Conservation (phyloP, 1,140 invertebrate genomes). For the Brachionus koreanus region DNA sequence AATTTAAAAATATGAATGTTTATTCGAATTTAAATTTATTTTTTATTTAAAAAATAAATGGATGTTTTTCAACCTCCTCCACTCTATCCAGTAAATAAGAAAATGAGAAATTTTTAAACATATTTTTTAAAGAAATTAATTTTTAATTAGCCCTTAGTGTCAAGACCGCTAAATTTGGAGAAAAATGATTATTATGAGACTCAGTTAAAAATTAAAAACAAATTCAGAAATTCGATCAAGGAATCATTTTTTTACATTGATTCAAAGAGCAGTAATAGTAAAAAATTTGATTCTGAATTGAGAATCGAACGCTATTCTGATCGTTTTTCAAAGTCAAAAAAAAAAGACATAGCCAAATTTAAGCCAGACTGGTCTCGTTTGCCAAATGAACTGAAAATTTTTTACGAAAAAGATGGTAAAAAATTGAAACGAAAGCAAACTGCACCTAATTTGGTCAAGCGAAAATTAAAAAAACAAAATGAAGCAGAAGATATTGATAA, state of each 20-base stretch:
- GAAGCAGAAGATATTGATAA: neutral
- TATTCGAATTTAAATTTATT: neutral
- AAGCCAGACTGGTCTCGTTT: conserved; percentile 25
- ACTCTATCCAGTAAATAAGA: conserved; percentile 10
- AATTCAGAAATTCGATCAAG: neutral
- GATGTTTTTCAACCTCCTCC: conserved; percentile 38
- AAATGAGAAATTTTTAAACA: neutral
- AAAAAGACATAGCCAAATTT: neutral
- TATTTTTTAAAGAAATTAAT: neutral
- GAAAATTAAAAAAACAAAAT: neutral
- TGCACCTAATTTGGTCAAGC: conserved; percentile 10
- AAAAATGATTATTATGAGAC: neutral
- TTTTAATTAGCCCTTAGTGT: neutral
- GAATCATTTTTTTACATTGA: conserved; percentile 33
- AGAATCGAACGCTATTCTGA: conserved; percentile 39
- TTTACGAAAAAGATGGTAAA: conserved; percentile 8
- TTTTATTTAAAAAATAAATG: neutral
- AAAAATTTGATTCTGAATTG: neutral
- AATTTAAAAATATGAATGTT: neutral
- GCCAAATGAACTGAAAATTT: conserved; percentile 31
- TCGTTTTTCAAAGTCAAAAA: conserved; percentile 33
- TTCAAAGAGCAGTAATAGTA: neutral
- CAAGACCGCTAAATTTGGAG: conserved; percentile 25
- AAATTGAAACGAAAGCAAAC: neutral
- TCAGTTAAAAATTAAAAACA: conserved; percentile 12